These are phyloP conservation scores for Polymixis lichenea DNA, from an alignment of 2,888 invertebrate species.

Conservation along the genomic window DNA sequence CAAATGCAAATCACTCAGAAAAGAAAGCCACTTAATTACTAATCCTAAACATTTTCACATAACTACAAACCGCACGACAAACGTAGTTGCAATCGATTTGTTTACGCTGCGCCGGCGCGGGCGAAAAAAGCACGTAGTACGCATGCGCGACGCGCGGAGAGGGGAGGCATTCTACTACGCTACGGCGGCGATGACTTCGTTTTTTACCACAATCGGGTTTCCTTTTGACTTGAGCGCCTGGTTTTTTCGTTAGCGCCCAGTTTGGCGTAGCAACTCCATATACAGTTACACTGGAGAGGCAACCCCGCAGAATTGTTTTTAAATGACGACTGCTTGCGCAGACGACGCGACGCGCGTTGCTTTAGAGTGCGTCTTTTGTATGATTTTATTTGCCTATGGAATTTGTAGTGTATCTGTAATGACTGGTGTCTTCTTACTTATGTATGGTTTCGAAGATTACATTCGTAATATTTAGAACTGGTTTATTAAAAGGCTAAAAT, in stretches of 20 bases:
- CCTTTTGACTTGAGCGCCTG: constrained; percentile 83
- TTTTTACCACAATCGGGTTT: constrained; percentile 85
- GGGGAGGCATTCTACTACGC: constrained; percentile 81
- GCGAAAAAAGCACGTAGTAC: constrained; percentile 84
- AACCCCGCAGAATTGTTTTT: constrained; percentile 89
- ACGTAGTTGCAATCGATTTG: constrained; percentile 74
- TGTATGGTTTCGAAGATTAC: neutral
- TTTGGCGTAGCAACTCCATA: constrained; percentile 88
- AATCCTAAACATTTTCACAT: constrained; percentile 45
- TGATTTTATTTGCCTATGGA: constrained; percentile 19
- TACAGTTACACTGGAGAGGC: constrained; percentile 88
- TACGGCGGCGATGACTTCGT: constrained; percentile 75
- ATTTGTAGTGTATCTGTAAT: neutral
- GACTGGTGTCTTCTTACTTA: neutral
- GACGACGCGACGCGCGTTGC: constrained; percentile 65
- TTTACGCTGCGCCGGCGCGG: constrained; percentile 64
- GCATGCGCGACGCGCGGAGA: constrained; percentile 72
- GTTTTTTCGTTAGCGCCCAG: constrained; percentile 86
- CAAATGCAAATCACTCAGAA: constrained; percentile 3
- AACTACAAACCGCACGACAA: constrained; percentile 68
- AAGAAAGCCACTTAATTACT: constrained; percentile 25
- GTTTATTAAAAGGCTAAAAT: neutral
- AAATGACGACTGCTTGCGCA: constrained; percentile 81
- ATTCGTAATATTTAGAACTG: neutral
- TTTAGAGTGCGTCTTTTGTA: constrained; percentile 62